These are phyloP conservation scores for Leptosomus discolor DNA, from an alignment of 2,113 vertebrate genomes.

Conservation along the genomic window DNA sequence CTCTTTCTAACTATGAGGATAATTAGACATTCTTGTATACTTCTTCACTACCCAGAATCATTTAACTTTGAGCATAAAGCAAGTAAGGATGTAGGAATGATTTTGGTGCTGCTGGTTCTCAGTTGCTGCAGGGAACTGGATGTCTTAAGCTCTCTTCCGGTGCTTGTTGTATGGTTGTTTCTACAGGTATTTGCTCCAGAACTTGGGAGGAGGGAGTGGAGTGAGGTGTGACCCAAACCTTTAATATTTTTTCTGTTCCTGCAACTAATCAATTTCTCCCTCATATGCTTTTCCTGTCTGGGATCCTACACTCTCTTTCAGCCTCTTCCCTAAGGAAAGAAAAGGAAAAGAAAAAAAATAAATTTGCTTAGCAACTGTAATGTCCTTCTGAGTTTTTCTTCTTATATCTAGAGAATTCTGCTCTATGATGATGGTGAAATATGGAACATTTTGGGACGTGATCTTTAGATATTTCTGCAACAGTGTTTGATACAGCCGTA, in stretches of 20 bases:
- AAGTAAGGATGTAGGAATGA: neutral
- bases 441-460: neutral
- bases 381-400: neutral
- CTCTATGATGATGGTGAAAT: neutral
- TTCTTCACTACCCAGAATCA: neutral
- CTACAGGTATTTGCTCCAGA: neutral
- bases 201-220: neutral
- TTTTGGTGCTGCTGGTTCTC: neutral
- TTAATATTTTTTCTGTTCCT: neutral
- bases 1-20: neutral
- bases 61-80: neutral
- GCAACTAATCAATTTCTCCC: neutral
- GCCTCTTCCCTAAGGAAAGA: neutral
- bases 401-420: neutral
- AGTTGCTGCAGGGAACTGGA: neutral
- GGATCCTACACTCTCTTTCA: neutral
- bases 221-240: neutral
- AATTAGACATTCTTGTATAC: neutral
- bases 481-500: neutral
- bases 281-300: fast-evolving
- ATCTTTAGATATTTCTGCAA: neutral
- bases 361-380: neutral
- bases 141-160: neutral
- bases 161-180: neutral
- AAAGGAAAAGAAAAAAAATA: neutral